Conservation (phyloP, 92 coral and sea anemone genomes). For the Epizoanthus scotinus region DNA sequence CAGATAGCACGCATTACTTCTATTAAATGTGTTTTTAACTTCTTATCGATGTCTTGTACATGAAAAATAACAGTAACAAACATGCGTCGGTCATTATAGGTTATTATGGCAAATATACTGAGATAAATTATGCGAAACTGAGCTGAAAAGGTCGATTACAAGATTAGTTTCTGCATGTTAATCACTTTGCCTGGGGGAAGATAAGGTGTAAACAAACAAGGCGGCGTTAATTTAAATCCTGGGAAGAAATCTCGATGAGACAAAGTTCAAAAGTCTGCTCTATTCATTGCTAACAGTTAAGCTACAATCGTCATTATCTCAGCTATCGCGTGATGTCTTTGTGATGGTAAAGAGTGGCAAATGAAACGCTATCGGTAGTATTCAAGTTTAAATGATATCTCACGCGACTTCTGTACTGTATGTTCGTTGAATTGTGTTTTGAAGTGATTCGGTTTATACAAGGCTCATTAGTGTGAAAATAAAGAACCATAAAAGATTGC, state of each 20-base stretch:
- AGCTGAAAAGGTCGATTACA: no score
- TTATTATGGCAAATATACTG: no score
- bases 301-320: no score
- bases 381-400: background rate
- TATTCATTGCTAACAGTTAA: background rate
- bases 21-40: no score
- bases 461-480: background rate
- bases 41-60: no score
- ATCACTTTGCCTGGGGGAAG: no score
- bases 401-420: background rate
- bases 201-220: background rate
- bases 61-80: no score
- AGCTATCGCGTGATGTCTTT: constrained; percentile 13
- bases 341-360: background rate
- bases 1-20: no score
- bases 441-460: background rate
- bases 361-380: background rate
- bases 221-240: constrained; percentile 2
- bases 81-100: no score
- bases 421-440: constrained; percentile 2
- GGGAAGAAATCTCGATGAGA: constrained; percentile 7
- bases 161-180: no score
- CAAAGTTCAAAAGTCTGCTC: constrained; percentile 15
- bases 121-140: no score
- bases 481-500: background rate